phyloP scores from a whole-genome alignment of 2,888 invertebrate genomes.

The Andrena bucephala region DNA sequence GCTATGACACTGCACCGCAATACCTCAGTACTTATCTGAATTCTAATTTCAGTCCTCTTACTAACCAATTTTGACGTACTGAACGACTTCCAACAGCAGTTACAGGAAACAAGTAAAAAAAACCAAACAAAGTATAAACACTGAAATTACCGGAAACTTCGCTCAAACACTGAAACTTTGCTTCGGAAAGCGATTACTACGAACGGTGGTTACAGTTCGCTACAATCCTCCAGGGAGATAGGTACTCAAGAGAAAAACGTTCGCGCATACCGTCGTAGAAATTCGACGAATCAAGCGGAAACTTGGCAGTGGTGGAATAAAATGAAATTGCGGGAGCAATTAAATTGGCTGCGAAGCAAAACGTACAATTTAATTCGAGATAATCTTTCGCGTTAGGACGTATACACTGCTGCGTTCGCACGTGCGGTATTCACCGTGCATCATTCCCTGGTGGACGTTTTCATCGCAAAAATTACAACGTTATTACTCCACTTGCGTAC shows the following conservation, averaged over 20 bases:
- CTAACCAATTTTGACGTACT: too few species aligned
- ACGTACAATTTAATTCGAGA: conserved; percentile 27
- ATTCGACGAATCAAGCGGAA: background rate
- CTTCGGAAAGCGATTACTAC: background rate
- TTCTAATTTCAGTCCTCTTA: too few species aligned
- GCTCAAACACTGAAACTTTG: background rate
- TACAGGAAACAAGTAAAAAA: background rate
- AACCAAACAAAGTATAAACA: background rate
- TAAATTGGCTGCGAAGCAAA: conserved; percentile 8
- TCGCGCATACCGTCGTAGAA: background rate
- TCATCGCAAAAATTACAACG: conserved; percentile 13
- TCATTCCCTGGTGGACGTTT: conserved; percentile 9
- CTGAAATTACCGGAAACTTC: too few species aligned
- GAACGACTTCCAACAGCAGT: too few species aligned
- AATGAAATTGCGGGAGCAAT: conserved; percentile 14
- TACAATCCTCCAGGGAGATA: background rate
- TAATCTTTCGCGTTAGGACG: conserved; percentile 28
- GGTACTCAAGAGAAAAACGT: background rate
- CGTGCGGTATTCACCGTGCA: background rate
- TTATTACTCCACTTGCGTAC: background rate
- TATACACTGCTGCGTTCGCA: background rate
- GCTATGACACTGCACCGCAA: background rate
- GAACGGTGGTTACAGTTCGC: background rate
- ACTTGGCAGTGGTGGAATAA: background rate
- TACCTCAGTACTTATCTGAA: too few species aligned